A percentile compares a stretch with the other conserved stretches of the same genome.
Evolutionary conservation across 2,888 invertebrate species (phyloP).

Genomic region (Morpho helenor): DNA sequence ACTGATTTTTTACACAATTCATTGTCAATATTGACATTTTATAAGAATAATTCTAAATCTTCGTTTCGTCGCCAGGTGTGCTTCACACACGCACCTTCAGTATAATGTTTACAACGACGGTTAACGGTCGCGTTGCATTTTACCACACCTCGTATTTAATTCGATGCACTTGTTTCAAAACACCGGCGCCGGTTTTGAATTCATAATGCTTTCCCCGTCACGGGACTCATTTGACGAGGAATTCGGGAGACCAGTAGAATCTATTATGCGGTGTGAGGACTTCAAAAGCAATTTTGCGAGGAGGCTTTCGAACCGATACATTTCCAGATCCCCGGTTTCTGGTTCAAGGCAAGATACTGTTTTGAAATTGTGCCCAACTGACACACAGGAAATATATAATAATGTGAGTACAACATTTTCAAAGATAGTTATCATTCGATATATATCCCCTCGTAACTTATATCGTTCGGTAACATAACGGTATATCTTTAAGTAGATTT

Average conservation of each 20-base stretch:
- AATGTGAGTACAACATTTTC: constrained; percentile 47
- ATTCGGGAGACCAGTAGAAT: constrained; percentile 65
- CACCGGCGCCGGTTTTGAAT: constrained; percentile 38
- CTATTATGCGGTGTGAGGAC: constrained; percentile 71
- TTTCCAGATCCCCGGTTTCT: constrained; percentile 44
- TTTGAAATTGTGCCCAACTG: constrained; percentile 43
- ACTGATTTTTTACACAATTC: no score
- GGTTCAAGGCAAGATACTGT: constrained; percentile 42
- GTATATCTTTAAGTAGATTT: constrained; percentile 9
- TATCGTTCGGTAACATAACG: constrained; percentile 1
- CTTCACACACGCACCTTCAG: constrained; percentile 26
- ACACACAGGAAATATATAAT: constrained; percentile 35
- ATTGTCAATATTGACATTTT: no score
- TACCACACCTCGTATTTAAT: constrained; percentile 25
- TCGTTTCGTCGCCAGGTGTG: constrained; percentile 10
- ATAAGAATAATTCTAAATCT: not conserved
- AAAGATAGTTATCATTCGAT: no score
- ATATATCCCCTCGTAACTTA: no score
- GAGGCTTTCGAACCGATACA: constrained; percentile 67
- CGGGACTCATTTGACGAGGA: constrained; percentile 47
- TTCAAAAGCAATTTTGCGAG: constrained; percentile 73
- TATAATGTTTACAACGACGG: constrained; percentile 35
- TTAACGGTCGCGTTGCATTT: constrained; percentile 36
- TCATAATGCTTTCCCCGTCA: constrained; percentile 51
- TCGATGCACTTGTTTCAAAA: constrained; percentile 35